Evolutionary conservation across 2,797 vertebrate species (phyloP).

Genomic region (Syndactyla subalaris): DNA sequence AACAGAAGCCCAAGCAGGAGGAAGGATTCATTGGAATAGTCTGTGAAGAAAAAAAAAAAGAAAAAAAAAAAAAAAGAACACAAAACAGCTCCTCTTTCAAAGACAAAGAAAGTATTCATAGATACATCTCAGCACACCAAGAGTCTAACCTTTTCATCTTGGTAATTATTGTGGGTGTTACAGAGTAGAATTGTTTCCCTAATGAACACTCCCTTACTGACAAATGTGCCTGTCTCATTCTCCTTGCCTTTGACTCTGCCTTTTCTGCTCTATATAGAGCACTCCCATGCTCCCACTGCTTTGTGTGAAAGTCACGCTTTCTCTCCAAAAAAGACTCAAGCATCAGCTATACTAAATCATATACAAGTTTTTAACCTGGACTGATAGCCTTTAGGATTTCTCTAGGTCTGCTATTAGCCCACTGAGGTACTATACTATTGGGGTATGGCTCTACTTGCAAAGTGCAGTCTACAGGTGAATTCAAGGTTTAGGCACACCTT

Average conservation of each 20-base stretch:
- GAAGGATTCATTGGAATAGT: neutral
- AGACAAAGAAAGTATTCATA: neutral
- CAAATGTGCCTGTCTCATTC: neutral
- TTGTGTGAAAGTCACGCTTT: neutral
- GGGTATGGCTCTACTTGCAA: neutral
- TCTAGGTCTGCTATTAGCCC: neutral
- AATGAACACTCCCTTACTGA: neutral
- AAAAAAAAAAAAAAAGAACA: no score
- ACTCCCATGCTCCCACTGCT: neutral
- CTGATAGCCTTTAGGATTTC: neutral
- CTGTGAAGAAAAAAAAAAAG: neutral
- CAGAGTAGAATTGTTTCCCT: neutral
- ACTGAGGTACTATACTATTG: neutral
- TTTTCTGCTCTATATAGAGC: neutral
- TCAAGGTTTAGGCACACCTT: neutral
- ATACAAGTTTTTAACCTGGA: neutral
- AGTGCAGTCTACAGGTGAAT: neutral
- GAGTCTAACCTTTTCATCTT: neutral
- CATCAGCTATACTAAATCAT: neutral
- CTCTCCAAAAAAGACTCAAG: neutral
- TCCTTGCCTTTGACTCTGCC: neutral
- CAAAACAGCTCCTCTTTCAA: neutral
- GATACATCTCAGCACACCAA: neutral
- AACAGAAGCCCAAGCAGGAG: neutral
- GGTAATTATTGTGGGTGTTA: neutral